Base-by-base conservation (phyloP, 2,888 invertebrate genomes). In the Papilio demoleus region DNA sequence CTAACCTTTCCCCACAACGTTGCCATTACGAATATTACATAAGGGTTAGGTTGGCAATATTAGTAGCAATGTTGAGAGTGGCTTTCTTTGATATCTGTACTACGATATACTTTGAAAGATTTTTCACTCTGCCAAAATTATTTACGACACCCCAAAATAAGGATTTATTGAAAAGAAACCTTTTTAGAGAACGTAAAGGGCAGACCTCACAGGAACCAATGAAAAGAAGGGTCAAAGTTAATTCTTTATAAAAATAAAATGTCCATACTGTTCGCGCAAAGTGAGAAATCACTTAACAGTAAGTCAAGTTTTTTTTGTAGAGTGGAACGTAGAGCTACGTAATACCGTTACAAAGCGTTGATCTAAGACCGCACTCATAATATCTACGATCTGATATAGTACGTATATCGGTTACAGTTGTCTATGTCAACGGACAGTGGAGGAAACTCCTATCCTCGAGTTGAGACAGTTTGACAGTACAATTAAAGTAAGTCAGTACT, bases 1-100 rank as follows among this genome's bases (percentile, higher is more conserved):
- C 40, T 6, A 19, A 45, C 42, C 42, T 45, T 45, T 45, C 19
- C 19, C 17, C 42, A 45, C 42, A 8, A 45, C 17, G 9, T 45
- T 19, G 6, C 42, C 42, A 45, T 45, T 45, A 45, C 2, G 42
- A 45, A 45, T 45, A 45, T 45, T 45, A 45, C 17, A 19, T 45
- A 50, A 50, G 22, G 50, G 50, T 50, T 24, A 50, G 47, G 47
- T 50, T 50, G 12, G 24, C 14, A 12, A 50, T 50, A 24, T 24
- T 24, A 50, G 24, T 24, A 24, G 50, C 4, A 50, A 24, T 50
- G 24, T 50, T 50, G 50, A 12, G 22, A 22, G 22, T 47, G 24
- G 50, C 50, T 50, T 24, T 50, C 50, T 50, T 50, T 50, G 50
- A 50, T 50, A 50, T 50, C 24, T 22, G 12, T 24, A 50, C 14